Base-by-base conservation (phyloP, 1,140 invertebrate species). In the Drosophila burlai region DNA sequence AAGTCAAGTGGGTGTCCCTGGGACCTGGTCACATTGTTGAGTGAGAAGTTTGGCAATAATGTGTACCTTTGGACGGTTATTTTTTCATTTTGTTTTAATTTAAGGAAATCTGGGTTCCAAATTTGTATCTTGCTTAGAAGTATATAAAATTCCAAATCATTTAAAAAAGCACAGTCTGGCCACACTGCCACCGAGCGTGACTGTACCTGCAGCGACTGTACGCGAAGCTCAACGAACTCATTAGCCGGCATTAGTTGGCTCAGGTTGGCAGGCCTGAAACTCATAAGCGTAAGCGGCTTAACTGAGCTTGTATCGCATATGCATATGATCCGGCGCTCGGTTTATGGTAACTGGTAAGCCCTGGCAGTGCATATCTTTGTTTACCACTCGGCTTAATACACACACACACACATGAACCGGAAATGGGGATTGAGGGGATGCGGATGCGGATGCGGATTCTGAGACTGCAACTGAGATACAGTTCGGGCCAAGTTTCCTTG, bases 281-380 rank as follows among this genome's bases (percentile, higher is more conserved):
- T 84, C 78, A 81, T 82, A 84, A 84, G 83, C 61, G 40, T 83
- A 83, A 83, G 82, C 84, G 36, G 80, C 84, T 87, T 87, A 77
- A 66, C 34, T 38, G 4, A 16, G 38, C 31, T 67, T 34, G 62
- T 21, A 34, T 62, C 58, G 57, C 63, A 66, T 67, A 47, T 29
- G 31, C 42, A 64, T 46, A 64, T 45, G 57, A 38, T 26, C 1
- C 10, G 10, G 2, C 5, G 21, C 21, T 59, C 38, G 36, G 38
- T 29, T 45, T 59, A 26, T 47, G 42, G 77, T 59, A 68, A 68
- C 73, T 79, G 75, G 67, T 59, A 81, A 81, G 52, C 52, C 54
- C 34, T 46, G 26, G 57, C 24, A 61, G 47, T 42, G 18, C 18
- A 59, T 80, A 71, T 72, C 61, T 63, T 46, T 72, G 65, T 60